These are phyloP conservation scores for Epistrophe eligans DNA, from an alignment of 2,888 invertebrate genomes.

Conservation along the genomic window DNA sequence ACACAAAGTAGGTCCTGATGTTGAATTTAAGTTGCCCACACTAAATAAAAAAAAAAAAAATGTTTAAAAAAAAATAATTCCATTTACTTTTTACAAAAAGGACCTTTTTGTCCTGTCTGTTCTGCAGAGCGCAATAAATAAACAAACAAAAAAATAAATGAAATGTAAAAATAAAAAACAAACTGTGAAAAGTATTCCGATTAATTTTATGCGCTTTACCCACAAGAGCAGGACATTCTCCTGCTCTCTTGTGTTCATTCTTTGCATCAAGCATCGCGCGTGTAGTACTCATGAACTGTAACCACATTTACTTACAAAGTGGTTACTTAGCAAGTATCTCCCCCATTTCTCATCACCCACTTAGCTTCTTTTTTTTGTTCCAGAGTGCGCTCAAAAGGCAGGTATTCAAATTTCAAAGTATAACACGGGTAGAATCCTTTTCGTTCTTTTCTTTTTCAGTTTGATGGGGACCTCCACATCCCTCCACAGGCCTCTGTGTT, in stretches of 20 bases:
- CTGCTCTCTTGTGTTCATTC: background rate
- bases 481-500: background rate
- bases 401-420: slow-evolving; percentile 65
- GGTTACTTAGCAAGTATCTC: slow-evolving; percentile 64
- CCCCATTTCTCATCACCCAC: slow-evolving; percentile 7
- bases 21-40: slow-evolving; percentile 33
- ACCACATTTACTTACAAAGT: slow-evolving; percentile 74
- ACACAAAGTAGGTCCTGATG: slow-evolving; percentile 33
- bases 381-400: slow-evolving; percentile 42
- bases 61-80: slow-evolving; percentile 56
- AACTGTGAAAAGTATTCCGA: slow-evolving; percentile 53
- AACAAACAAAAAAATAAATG: slow-evolving; percentile 20
- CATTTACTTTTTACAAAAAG: slow-evolving; percentile 56
- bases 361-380: slow-evolving; percentile 10
- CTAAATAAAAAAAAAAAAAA: slow-evolving; percentile 14
- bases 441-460: slow-evolving; percentile 30
- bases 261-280: slow-evolving; percentile 40
- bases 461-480: background rate
- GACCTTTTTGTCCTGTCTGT: slow-evolving; percentile 37
- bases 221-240: slow-evolving; percentile 18
- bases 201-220: slow-evolving; percentile 67
- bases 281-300: slow-evolving; percentile 64
- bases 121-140: slow-evolving; percentile 4
- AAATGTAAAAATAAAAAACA: slow-evolving; percentile 4
- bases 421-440: slow-evolving; percentile 38